Evolutionary conservation across 2,888 invertebrate species (phyloP).

Genomic region (Tromatobia lineatoria): DNA sequence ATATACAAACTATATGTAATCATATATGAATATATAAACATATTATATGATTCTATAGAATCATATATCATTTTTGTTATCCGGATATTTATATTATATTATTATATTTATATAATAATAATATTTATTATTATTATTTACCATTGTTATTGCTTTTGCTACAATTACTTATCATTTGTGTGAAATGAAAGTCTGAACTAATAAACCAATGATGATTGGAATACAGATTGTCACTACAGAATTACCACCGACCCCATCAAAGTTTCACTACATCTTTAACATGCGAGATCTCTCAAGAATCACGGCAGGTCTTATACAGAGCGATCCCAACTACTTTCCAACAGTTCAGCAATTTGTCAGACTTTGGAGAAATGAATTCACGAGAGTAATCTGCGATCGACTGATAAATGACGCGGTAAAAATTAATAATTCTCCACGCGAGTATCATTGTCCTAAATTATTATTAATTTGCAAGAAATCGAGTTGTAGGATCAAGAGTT

Average conservation of each 20-base stretch:
- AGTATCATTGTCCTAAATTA: conserved; percentile 39
- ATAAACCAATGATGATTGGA: conserved; percentile 9
- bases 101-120: no score
- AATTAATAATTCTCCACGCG: conserved; percentile 4
- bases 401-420: conserved; percentile 90
- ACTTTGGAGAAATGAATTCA: conserved; percentile 97
- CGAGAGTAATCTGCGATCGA: conserved; percentile 94
- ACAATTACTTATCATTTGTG: background rate
- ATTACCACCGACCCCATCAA: conserved; percentile 95
- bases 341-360: conserved; percentile 91
- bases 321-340: conserved; percentile 90
- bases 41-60: no score
- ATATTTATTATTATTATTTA: no score
- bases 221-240: conserved; percentile 90
- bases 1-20: no score
- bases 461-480: conserved; percentile 15
- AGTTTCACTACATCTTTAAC: conserved; percentile 98
- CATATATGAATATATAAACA: no score
- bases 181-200: background rate
- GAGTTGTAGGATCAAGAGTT: conserved; percentile 88
- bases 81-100: no score
- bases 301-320: conserved; percentile 92
- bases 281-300: conserved; percentile 95
- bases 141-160: background rate
- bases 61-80: no score